phyloP scores from a whole-genome alignment of 2,888 invertebrate genomes.

The Drosophila paranaensis region DNA sequence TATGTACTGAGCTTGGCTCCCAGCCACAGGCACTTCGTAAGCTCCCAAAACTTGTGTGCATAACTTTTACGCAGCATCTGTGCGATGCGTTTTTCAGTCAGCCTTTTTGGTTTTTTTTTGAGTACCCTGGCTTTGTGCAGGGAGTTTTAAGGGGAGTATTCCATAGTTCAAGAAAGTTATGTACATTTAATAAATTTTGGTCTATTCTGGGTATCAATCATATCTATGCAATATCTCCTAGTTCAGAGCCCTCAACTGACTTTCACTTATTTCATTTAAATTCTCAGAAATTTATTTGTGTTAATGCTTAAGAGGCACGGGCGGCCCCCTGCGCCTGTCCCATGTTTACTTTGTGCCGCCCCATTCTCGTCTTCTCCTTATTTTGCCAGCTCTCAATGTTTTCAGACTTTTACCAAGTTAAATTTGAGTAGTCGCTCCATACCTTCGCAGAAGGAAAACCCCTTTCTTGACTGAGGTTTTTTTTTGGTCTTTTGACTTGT shows the following conservation, averaged over 20 bases:
- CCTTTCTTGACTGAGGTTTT: conserved; percentile 45
- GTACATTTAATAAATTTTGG: no score
- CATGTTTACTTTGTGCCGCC: conserved; percentile 9
- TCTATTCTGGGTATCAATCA: no score
- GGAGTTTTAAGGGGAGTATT: neutral
- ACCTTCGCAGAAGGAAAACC: conserved; percentile 20
- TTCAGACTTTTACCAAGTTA: conserved; percentile 68
- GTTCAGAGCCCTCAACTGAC: neutral
- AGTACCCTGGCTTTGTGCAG: neutral
- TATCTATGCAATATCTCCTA: neutral
- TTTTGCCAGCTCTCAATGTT: conserved; percentile 44
- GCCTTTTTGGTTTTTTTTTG: conserved; percentile 8
- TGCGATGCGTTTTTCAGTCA: conserved; percentile 34
- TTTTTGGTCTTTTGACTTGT: conserved; percentile 45
- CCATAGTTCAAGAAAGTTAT: neutral
- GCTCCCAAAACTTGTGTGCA: conserved; percentile 36
- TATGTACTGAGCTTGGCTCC: neutral
- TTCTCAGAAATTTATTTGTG: conserved; percentile 56
- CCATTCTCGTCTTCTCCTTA: neutral
- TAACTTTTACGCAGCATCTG: conserved; percentile 47
- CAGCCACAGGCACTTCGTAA: conserved; percentile 37
- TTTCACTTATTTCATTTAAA: conserved; percentile 17
- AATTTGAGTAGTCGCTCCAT: conserved; percentile 62
- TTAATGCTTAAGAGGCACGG: conserved; percentile 31
- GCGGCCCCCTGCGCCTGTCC: conserved; percentile 1